Conservation (phyloP, 2,113 vertebrate species). For the Aspiorhynchus laticeps region DNA sequence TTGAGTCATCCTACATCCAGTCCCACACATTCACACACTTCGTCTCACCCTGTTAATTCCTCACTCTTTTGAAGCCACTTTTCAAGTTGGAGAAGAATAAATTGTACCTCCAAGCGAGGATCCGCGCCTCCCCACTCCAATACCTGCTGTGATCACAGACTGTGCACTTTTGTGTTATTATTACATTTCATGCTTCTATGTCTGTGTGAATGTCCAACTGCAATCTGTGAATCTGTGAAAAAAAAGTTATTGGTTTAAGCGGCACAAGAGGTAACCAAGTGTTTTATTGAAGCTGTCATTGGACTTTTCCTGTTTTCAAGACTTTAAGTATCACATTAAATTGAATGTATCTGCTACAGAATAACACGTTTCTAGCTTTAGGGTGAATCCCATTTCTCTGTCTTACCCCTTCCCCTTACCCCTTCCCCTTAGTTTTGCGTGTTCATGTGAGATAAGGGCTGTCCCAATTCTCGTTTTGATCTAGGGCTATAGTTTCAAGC, state of each 20-base stretch:
- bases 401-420: no score
- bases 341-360: background rate
- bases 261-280: constrained; percentile 56
- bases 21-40: constrained; percentile 49
- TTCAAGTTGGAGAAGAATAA: constrained; percentile 75
- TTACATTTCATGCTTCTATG: constrained; percentile 73
- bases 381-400: no score
- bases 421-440: no score
- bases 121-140: constrained; percentile 58
- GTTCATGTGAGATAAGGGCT: no score
- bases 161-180: constrained; percentile 74
- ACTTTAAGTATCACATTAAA: background rate
- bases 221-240: constrained; percentile 54
- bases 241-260: constrained; percentile 35
- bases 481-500: no score
- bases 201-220: constrained; percentile 69
- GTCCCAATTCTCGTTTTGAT: no score
- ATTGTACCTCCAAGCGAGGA: constrained; percentile 72
- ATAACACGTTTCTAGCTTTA: background rate
- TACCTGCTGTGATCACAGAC: constrained; percentile 79
- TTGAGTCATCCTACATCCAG: constrained; percentile 47
- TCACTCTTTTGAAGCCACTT: constrained; percentile 74
- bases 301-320: background rate
- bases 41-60: constrained; percentile 66
- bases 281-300: constrained; percentile 39